Percentiles rank a stretch among this genome's conserved stretches.
Conservation (phyloP, 2,797 vertebrate species). For the Xenopus petersii region DNA sequence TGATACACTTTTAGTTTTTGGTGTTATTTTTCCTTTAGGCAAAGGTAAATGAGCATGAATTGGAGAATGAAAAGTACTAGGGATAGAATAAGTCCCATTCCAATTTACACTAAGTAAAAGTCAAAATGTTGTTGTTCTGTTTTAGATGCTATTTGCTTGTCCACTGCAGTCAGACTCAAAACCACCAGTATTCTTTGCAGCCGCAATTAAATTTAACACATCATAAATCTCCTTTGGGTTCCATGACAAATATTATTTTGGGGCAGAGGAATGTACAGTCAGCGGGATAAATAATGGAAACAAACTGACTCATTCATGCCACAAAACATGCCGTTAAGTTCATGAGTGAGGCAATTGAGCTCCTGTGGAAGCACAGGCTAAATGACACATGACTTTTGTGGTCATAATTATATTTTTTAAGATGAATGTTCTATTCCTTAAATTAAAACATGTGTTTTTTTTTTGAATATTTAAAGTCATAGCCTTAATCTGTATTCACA, state of each 20-base stretch:
- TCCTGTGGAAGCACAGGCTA: background rate
- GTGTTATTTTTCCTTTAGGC: too few relatives aligned
- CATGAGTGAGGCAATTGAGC: background rate
- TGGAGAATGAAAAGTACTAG: too few relatives aligned
- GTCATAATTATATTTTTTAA: background rate
- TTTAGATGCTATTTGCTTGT: too few relatives aligned
- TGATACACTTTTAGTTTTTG: too few relatives aligned
- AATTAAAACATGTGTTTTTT: background rate
- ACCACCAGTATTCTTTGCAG: background rate
- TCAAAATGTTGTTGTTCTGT: too few relatives aligned
- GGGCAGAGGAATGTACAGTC: background rate
- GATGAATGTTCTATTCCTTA: background rate
- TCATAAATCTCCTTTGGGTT: background rate
- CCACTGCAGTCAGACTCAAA: too few relatives aligned
- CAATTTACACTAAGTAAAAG: too few relatives aligned
- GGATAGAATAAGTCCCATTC: too few relatives aligned
- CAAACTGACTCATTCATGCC: background rate
- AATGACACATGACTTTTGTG: background rate
- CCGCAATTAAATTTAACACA: background rate
- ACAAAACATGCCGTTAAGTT: background rate
- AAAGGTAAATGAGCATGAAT: too few relatives aligned
- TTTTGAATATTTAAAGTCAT: background rate
- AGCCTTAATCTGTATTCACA: background rate
- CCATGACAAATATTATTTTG: background rate
- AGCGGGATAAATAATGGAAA: background rate